A percentile compares a stretch with the other conserved stretches of the same genome.
Evolutionary conservation across 2,888 invertebrate species (phyloP).

Genomic region (Rotaria macrura): DNA sequence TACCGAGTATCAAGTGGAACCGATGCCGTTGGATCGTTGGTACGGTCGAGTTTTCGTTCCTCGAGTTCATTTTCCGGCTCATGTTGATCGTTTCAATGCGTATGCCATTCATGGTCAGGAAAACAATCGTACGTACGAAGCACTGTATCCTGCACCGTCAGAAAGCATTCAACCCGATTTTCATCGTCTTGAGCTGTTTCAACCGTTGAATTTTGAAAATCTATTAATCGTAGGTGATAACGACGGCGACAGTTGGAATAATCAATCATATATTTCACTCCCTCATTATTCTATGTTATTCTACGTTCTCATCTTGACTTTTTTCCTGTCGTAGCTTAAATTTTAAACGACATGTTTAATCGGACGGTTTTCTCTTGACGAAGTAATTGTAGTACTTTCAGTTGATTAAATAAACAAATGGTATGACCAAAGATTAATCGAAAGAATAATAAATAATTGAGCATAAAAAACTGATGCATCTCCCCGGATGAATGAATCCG

Average conservation of each 20-base stretch:
- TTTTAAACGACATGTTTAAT: too few relatives aligned
- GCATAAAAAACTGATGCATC: too few relatives aligned
- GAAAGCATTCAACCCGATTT: slow-evolving; percentile 51
- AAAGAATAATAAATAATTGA: too few relatives aligned
- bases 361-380: too few relatives aligned
- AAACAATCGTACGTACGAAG: slow-evolving; percentile 49
- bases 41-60: slow-evolving; percentile 50
- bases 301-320: too few relatives aligned
- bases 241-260: neutral
- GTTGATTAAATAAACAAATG: too few relatives aligned
- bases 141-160: slow-evolving; percentile 50
- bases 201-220: slow-evolving; percentile 39
- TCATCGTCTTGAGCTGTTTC: slow-evolving; percentile 51
- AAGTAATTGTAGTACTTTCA: too few relatives aligned
- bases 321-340: too few relatives aligned
- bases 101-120: slow-evolving; percentile 54
- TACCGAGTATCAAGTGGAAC: neutral
- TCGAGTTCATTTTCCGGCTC: slow-evolving; percentile 50
- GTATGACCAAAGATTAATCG: too few relatives aligned
- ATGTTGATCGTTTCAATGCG: slow-evolving; percentile 52
- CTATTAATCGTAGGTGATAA: neutral
- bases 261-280: neutral
- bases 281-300: too few relatives aligned
- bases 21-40: slow-evolving; percentile 40
- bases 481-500: too few relatives aligned